Evolutionary conservation across 2,888 invertebrate species (phyloP).

Genomic region (Noctuana brunneofusca): DNA sequence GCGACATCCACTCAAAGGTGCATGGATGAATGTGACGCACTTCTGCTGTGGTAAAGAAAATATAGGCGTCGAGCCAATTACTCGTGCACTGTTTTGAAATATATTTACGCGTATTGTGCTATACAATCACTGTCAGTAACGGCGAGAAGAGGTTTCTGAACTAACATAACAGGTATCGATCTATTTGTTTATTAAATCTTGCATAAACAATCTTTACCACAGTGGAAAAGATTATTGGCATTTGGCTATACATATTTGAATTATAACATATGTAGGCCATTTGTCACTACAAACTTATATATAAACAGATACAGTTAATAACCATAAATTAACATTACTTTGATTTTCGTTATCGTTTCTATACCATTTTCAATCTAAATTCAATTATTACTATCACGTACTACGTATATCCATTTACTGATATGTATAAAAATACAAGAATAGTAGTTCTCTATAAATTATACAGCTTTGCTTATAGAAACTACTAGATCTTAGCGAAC

Average conservation of each 20-base stretch:
- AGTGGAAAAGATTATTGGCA: no score
- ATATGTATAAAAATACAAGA: no score
- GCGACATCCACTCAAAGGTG: slow-evolving; percentile 53
- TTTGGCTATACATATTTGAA: no score
- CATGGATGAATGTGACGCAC: slow-evolving; percentile 52
- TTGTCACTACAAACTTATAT: no score
- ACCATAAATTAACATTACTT: no score
- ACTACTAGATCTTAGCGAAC: slow-evolving; percentile 3
- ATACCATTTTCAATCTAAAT: no score
- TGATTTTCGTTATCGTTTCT: no score
- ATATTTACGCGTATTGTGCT: slow-evolving; percentile 18
- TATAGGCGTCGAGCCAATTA: slow-evolving; percentile 57
- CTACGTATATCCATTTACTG: no score
- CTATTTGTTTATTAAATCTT: background rate
- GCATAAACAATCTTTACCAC: background rate
- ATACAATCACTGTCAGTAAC: slow-evolving; percentile 17
- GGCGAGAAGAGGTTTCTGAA: slow-evolving; percentile 10
- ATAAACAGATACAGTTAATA: no score
- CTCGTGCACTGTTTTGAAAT: slow-evolving; percentile 38
- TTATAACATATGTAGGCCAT: no score
- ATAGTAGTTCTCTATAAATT: background rate
- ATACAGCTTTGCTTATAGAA: background rate
- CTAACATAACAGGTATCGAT: slow-evolving; percentile 10
- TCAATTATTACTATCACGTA: no score
- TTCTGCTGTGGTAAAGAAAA: slow-evolving; percentile 50